Base-by-base conservation (phyloP, 1,140 invertebrate species). In the Drosophila nannoptera region DNA sequence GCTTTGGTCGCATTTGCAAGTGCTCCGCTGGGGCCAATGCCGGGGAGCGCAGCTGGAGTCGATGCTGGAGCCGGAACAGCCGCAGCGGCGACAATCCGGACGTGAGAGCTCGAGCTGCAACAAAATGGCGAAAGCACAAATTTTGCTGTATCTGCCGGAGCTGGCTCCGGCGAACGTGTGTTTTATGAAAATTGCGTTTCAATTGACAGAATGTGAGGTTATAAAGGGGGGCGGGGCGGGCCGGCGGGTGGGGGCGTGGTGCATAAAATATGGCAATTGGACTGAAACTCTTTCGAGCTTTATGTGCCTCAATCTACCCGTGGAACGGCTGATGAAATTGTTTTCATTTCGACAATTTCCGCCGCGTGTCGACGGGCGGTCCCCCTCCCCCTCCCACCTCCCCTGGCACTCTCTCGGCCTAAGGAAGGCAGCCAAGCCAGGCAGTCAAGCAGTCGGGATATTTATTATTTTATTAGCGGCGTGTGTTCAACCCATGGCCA, bases 131-230 rank as follows among this genome's bases (percentile, higher is more conserved):
- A 12, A 55, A 61, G 72, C 48, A 66, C 31, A 29, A 9, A 29
- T 46, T 46, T 45, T 22, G n/a, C n/a, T n/a, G 22, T 46, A 63
- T 59, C 42, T 54, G 78, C 69, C 45, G 56, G 64, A 54, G 54
- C 58, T 5, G 12, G 14, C 11, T 40, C 11, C 12, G 11, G 42
- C 66, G 22, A 22, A 86, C 81, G 82, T 81, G 77, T 84, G 81
- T 77, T 84, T 84, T 86, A 84, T 86, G 82, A 81, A 84, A 84
- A 84, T 84, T 84, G 81, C 81, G 76, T 87, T 86, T 81, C 77
- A 81, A 87, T 84, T 87, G 81, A 75, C 82, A 84, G 75, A 43
- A 43, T 14, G 12, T 2, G 12, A 16, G 40, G 22, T 22, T 22
- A 22, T 22, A 63, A 54, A 48, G 49, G 33, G 35, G 14, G 54